A percentile compares a stretch with the other conserved stretches of the same genome.
These are phyloP conservation scores for Condylura cristata DNA, from an alignment of 2,113 vertebrate genomes.

Conservation along the genomic window DNA sequence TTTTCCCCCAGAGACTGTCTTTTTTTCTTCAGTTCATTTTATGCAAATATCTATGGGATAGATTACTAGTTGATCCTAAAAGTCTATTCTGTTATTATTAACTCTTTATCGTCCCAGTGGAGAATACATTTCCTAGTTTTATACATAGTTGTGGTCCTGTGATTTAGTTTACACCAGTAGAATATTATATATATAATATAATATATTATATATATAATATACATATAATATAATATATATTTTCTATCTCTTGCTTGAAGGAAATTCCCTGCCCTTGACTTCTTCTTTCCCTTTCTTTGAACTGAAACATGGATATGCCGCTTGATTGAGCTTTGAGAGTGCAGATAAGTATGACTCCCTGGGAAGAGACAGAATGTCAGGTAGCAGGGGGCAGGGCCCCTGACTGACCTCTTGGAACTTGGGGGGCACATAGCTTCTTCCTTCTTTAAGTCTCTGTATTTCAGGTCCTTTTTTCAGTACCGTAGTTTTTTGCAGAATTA, in stretches of 20 bases:
- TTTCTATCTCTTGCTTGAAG: not conserved
- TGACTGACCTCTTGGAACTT: not conserved
- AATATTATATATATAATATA: not conserved
- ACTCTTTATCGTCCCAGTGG: not conserved
- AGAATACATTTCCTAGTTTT: not conserved
- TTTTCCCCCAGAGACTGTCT: not conserved
- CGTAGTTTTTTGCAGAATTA: not conserved
- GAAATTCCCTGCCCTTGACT: not conserved
- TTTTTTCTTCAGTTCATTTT: not conserved
- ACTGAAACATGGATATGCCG: not conserved
- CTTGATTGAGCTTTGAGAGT: not conserved
- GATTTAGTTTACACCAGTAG: not conserved
- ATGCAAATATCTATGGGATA: not conserved
- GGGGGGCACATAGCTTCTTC: not conserved
- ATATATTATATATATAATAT: too few species aligned
- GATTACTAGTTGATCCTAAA: not conserved
- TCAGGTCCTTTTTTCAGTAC: not conserved
- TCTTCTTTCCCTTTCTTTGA: constrained; percentile 4
- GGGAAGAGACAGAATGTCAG: not conserved
- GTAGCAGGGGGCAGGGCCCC: not conserved
- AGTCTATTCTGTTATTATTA: not conserved
- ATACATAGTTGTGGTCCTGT: not conserved
- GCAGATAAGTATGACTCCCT: not conserved
- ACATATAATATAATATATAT: not conserved
- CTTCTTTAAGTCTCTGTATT: not conserved